These are phyloP conservation scores for Heterochromis multidens DNA, from an alignment of 2,113 vertebrate species.

Conservation along the genomic window DNA sequence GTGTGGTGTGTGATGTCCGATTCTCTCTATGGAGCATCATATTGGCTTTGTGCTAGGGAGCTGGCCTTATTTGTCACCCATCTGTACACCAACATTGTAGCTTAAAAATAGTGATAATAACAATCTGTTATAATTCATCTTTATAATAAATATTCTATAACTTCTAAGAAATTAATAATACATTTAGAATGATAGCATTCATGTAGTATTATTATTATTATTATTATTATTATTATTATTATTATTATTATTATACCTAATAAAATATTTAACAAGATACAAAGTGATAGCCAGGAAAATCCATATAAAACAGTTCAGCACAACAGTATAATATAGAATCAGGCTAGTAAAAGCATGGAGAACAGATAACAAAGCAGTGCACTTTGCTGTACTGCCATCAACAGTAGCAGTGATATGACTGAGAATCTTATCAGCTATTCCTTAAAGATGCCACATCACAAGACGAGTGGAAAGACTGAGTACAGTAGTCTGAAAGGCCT, in stretches of 20 bases:
- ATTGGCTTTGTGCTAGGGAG: background rate
- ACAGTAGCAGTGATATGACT: background rate
- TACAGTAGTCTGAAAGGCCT: conserved; percentile 4
- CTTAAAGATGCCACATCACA: background rate
- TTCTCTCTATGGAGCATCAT: background rate
- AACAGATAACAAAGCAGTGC: background rate
- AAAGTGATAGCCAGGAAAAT: background rate
- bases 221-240: too few species aligned
- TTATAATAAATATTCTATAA: too few species aligned
- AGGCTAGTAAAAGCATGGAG: background rate
- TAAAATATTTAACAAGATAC: background rate
- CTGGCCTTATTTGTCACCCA: background rate
- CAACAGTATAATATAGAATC: background rate
- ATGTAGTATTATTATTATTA: too few species aligned
- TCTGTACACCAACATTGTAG: background rate
- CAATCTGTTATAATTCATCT: background rate
- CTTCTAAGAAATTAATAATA: background rate
- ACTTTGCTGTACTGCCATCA: background rate
- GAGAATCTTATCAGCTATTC: background rate
- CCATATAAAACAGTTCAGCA: background rate
- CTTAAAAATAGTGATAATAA: background rate
- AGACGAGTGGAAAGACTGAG: conserved; percentile 35
- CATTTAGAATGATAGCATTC: background rate
- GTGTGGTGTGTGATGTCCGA: background rate
- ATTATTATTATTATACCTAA: too few species aligned